phyloP scores from a whole-genome alignment of 2,797 vertebrate species.

The Bothrops alternatus region DNA sequence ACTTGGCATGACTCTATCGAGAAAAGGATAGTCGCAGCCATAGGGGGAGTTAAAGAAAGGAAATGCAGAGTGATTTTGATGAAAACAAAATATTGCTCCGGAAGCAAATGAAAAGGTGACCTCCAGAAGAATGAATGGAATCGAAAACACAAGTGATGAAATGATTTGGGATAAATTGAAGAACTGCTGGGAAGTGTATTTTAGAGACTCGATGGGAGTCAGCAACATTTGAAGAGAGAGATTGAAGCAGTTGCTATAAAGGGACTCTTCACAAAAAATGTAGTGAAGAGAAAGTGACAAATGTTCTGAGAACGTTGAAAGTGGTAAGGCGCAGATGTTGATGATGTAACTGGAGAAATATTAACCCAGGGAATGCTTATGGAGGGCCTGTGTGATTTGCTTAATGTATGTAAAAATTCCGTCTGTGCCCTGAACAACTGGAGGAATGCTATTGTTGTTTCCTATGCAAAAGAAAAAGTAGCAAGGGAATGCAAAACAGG shows the following conservation, averaged over 20 bases:
- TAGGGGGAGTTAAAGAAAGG: neutral
- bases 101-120: neutral
- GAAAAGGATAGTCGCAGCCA: neutral
- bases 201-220: neutral
- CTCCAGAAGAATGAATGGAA: neutral
- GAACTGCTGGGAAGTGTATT: neutral
- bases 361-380: neutral
- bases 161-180: neutral
- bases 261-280: neutral
- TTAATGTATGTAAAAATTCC: neutral
- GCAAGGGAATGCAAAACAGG: neutral
- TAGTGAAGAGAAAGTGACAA: neutral
- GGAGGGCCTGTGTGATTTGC: neutral
- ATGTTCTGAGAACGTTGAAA: accelerated
- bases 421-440: neutral
- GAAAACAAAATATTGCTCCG: neutral
- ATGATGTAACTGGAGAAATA: neutral
- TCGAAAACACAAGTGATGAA: neutral
- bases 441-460: neutral
- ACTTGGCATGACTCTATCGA: neutral
- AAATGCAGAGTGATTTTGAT: neutral
- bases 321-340: neutral
- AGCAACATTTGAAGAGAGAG: neutral
- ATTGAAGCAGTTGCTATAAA: neutral
- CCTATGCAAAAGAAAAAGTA: neutral